phyloP scores from a whole-genome alignment of 2,888 invertebrate genomes.

The Nomada ruficornis region DNA sequence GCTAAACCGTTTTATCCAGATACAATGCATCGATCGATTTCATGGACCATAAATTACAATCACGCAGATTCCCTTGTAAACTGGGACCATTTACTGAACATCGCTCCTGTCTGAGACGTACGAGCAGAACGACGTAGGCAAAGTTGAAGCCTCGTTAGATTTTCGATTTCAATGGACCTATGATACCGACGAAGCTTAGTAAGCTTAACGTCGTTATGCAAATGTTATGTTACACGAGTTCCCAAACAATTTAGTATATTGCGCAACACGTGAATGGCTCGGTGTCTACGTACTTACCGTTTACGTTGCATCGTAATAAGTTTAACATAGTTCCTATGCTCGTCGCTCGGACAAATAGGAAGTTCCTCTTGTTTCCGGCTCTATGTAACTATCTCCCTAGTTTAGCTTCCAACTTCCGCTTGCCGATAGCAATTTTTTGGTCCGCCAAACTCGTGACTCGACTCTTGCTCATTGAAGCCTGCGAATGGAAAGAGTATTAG shows the following conservation, averaged over 20 bases:
- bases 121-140: conserved; percentile 10
- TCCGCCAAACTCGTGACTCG: not conserved
- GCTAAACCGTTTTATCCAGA: conserved; percentile 19
- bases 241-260: conserved; percentile 67
- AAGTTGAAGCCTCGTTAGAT: conserved; percentile 51
- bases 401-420: conserved; percentile 11
- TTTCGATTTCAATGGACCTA: conserved; percentile 61
- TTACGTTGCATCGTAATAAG: conserved; percentile 57
- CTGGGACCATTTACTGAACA: conserved; percentile 7
- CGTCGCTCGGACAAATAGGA: conserved; percentile 23
- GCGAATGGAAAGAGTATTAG: too few species aligned
- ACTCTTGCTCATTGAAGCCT: too few species aligned
- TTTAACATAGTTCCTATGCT: conserved; percentile 49
- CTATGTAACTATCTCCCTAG: not conserved
- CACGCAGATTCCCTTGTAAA: conserved; percentile 34
- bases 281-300: conserved; percentile 43
- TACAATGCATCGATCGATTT: not conserved
- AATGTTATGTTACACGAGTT: conserved; percentile 67
- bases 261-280: conserved; percentile 47
- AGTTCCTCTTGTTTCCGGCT: conserved; percentile 17
- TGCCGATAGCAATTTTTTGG: not conserved
- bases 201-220: conserved; percentile 71
- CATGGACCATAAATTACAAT: conserved; percentile 35
- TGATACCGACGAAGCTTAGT: conserved; percentile 60
- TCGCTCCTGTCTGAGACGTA: not conserved